A percentile compares a stretch with the other conserved stretches of the same genome.
Evolutionary conservation across 2,888 invertebrate genomes (phyloP).

Genomic region (Platerodrilus igneus): DNA sequence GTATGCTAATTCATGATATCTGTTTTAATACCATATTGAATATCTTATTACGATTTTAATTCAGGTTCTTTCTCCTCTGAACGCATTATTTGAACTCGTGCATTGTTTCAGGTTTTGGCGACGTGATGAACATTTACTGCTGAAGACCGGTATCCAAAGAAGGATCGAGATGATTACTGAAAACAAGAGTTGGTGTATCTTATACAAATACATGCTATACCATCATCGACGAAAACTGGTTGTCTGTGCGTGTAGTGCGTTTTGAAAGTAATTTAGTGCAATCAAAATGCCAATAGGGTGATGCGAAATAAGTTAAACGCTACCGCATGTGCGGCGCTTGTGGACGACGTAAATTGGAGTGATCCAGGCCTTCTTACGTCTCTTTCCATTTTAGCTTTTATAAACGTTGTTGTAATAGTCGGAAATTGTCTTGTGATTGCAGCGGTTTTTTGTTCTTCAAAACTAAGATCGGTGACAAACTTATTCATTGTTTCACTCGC

Average conservation of each 20-base stretch:
- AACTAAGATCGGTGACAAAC: constrained; percentile 92
- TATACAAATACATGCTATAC: constrained; percentile 10
- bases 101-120: too few species aligned
- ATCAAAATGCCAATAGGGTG: constrained; percentile 35
- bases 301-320: constrained; percentile 75
- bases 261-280: constrained; percentile 15
- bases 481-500: constrained; percentile 95
- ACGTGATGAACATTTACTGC: too few species aligned
- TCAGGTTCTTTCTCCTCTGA: too few species aligned
- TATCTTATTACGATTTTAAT: too few species aligned
- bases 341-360: constrained; percentile 77
- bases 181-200: constrained; percentile 12
- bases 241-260: constrained; percentile 14
- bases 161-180: constrained; percentile 16
- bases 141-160: too few species aligned
- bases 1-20: too few species aligned
- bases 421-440: constrained; percentile 91
- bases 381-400: constrained; percentile 72
- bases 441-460: constrained; percentile 85
- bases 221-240: constrained; percentile 13
- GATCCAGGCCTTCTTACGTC: constrained; percentile 72
- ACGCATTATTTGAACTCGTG: too few species aligned
- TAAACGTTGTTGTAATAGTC: constrained; percentile 83
- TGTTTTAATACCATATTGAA: too few species aligned
- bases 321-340: constrained; percentile 74